Percentiles rank a stretch among this genome's conserved stretches.
Evolutionary conservation across 2,797 vertebrate genomes (phyloP).

Genomic region (Hydrolagus colliei): DNA sequence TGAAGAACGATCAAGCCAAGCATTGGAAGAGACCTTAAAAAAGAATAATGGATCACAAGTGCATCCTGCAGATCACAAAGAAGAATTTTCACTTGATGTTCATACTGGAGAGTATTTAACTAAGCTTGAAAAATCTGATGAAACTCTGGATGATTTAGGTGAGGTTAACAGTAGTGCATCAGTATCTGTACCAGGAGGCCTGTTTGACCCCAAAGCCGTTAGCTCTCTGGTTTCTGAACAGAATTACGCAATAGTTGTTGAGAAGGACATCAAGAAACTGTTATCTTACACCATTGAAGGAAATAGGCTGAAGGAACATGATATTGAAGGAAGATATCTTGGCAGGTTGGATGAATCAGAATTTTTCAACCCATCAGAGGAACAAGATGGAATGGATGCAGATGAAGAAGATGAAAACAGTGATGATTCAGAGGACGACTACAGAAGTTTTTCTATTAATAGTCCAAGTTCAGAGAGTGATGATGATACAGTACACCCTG

Average conservation of each 20-base stretch:
- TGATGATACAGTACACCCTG: slow-evolving; percentile 68
- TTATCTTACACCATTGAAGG: slow-evolving; percentile 60
- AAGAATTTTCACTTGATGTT: neutral
- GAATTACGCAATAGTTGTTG: slow-evolving; percentile 12
- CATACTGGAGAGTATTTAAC: neutral
- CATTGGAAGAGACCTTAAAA: neutral
- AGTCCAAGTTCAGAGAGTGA: slow-evolving; percentile 85
- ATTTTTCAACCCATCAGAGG: neutral
- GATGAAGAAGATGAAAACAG: slow-evolving; percentile 96
- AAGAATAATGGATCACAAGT: neutral
- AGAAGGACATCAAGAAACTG: slow-evolving; percentile 51
- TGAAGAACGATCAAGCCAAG: neutral
- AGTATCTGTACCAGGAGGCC: neutral
- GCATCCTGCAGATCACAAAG: neutral
- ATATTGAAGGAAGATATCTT: slow-evolving; percentile 85
- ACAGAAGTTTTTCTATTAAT: slow-evolving; percentile 72
- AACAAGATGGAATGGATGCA: slow-evolving; percentile 73
- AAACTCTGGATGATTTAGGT: neutral
- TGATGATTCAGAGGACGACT: slow-evolving; percentile 84
- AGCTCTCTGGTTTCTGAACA: neutral
- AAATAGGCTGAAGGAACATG: slow-evolving; percentile 81
- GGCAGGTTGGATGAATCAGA: slow-evolving; percentile 70
- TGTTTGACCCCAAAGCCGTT: neutral
- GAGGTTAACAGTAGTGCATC: neutral
- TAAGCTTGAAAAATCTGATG: neutral